Evolutionary conservation across 2,888 invertebrate species (phyloP).

Genomic region (Dyspetes luteomarginatus): DNA sequence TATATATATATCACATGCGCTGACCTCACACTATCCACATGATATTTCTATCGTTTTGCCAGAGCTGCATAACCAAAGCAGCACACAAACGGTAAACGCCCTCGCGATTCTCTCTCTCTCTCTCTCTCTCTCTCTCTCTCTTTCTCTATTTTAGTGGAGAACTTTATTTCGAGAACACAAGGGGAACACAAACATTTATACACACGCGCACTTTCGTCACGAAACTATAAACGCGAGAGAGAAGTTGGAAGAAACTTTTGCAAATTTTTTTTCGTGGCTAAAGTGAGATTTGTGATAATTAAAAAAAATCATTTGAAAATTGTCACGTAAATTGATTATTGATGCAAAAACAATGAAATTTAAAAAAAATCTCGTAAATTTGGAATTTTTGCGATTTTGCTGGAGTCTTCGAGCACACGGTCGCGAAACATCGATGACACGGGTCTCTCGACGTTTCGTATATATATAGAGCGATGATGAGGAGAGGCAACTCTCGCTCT

Average conservation of each 20-base stretch:
- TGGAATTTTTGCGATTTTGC: neutral
- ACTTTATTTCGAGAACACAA: constrained; percentile 64
- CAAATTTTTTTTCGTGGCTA: neutral
- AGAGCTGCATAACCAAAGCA: constrained; percentile 40
- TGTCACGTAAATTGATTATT: neutral
- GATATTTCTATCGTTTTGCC: constrained; percentile 21
- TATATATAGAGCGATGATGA: neutral
- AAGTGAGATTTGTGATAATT: neutral
- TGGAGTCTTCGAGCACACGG: neutral
- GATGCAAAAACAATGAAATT: no score
- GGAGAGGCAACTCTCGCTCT: constrained; percentile 13
- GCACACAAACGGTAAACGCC: constrained; percentile 50
- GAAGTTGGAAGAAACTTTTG: neutral
- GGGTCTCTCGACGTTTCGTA: constrained; percentile 19
- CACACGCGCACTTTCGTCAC: constrained; percentile 21
- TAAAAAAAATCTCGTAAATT: no score
- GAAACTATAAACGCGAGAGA: constrained; percentile 20
- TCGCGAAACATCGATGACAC: constrained; percentile 35
- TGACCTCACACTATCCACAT: constrained; percentile 57
- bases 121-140: neutral
- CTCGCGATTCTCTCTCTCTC: constrained; percentile 50
- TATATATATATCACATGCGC: neutral
- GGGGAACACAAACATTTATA: constrained; percentile 16
- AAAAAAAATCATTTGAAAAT: neutral
- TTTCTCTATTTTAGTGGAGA: no score